Conservation (phyloP, 2,113 vertebrate species). For the Petroica traversi region DNA sequence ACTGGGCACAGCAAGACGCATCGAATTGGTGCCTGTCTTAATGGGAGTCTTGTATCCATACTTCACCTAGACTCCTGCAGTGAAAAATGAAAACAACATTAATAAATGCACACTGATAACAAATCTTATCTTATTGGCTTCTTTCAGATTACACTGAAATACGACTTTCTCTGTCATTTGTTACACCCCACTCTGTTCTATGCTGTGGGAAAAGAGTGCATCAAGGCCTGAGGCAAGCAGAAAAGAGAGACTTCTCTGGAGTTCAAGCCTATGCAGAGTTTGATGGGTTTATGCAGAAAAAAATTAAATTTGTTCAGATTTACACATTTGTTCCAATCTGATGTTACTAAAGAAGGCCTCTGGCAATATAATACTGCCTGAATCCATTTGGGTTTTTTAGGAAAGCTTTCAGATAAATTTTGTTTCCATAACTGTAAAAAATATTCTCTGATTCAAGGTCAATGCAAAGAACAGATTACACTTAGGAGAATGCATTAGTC, state of each 20-base stretch:
- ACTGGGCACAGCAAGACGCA: background rate
- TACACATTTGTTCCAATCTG: background rate
- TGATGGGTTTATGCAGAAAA: background rate
- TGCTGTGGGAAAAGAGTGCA: background rate
- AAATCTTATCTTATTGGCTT: background rate
- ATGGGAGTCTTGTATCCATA: background rate
- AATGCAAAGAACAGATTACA: background rate
- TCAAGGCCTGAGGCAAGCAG: background rate
- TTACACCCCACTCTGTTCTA: background rate
- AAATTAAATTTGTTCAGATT: background rate
- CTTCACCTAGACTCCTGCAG: background rate
- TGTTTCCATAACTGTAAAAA: background rate
- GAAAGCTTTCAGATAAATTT: background rate
- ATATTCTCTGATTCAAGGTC: background rate
- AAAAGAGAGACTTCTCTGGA: background rate
- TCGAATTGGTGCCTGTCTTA: background rate
- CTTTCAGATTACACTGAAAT: constrained; percentile 6
- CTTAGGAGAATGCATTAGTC: background rate
- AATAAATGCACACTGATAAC: constrained; percentile 9
- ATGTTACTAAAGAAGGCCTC: background rate
- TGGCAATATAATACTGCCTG: background rate
- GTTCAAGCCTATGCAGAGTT: background rate
- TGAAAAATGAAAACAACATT: background rate
- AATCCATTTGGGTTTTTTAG: background rate
- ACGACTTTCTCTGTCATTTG: background rate